A percentile compares a stretch with the other conserved stretches of the same genome.
Evolutionary conservation across 2,888 invertebrate species (phyloP).

Genomic region (Rhogogaster chlorosoma): DNA sequence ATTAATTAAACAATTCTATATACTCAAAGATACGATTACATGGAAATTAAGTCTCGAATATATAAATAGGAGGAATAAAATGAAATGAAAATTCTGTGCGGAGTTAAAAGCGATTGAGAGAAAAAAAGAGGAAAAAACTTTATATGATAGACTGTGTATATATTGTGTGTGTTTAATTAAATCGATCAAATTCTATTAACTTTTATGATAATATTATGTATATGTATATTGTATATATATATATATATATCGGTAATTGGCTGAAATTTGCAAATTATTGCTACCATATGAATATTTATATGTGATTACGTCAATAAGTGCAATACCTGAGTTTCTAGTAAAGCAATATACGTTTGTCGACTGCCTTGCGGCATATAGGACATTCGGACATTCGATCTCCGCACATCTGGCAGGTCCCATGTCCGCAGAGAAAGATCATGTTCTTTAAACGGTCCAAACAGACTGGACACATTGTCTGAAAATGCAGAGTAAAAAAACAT

Average conservation of each 20-base stretch:
- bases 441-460: constrained; percentile 98
- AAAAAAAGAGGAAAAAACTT: neutral
- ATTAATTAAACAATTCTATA: neutral
- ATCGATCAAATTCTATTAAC: neutral
- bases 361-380: constrained; percentile 97
- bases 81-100: neutral
- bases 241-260: neutral
- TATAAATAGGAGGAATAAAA: neutral
- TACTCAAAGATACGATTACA: neutral
- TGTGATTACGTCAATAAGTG: neutral
- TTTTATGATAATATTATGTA: neutral
- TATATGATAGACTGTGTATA: neutral
- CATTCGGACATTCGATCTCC: constrained; percentile 98
- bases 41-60: neutral
- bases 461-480: constrained; percentile 98
- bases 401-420: constrained; percentile 99
- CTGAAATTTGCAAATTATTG: neutral
- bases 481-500: constrained; percentile 65
- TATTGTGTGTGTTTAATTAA: neutral
- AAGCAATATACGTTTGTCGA: constrained; percentile 96
- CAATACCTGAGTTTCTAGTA: constrained; percentile 80
- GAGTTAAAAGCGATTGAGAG: neutral
- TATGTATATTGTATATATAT: neutral
- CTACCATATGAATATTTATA: neutral
- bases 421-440: constrained; percentile 99